These are phyloP conservation scores for Brachyrhaphis roseni DNA, from an alignment of 2,797 vertebrate genomes.

Conservation along the genomic window DNA sequence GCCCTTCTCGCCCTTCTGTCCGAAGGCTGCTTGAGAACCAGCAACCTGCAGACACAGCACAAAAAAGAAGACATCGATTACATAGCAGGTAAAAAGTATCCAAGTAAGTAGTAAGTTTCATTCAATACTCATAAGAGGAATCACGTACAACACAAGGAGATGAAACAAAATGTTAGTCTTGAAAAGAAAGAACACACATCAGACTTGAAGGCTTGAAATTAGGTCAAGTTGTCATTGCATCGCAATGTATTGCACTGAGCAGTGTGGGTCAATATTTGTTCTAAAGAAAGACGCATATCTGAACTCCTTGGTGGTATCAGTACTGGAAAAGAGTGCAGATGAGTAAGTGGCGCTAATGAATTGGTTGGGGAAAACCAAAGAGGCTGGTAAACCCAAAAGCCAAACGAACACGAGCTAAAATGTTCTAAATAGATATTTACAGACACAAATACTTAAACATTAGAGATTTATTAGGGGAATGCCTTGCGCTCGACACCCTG, in stretches of 20 bases:
- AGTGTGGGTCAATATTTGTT: conserved; percentile 30
- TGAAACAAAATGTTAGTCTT: conserved; percentile 58
- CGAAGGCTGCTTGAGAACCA: conserved; percentile 83
- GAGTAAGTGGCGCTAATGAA: background rate
- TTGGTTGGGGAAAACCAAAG: background rate
- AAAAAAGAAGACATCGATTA: conserved; percentile 45
- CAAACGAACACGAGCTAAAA: background rate
- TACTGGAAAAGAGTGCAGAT: background rate
- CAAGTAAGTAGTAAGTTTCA: conserved; percentile 8
- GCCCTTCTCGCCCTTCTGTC: conserved; percentile 96
- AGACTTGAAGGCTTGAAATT: conserved; percentile 55
- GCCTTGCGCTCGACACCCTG: background rate
- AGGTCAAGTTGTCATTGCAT: conserved; percentile 54
- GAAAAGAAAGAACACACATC: conserved; percentile 13
- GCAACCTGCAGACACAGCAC: conserved; percentile 81
- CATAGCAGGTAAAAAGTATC: conserved; percentile 8
- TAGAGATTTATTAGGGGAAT: background rate
- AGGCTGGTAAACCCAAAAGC: background rate
- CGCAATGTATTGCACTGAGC: conserved; percentile 27
- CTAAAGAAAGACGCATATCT: background rate
- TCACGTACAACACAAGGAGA: conserved; percentile 20
- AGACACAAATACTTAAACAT: background rate
- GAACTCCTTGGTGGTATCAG: conserved; percentile 1
- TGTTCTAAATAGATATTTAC: background rate
- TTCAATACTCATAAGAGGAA: conserved; percentile 11